Base-by-base conservation (phyloP, 2,113 vertebrate species). In the Pelecanoides urinatrix region DNA sequence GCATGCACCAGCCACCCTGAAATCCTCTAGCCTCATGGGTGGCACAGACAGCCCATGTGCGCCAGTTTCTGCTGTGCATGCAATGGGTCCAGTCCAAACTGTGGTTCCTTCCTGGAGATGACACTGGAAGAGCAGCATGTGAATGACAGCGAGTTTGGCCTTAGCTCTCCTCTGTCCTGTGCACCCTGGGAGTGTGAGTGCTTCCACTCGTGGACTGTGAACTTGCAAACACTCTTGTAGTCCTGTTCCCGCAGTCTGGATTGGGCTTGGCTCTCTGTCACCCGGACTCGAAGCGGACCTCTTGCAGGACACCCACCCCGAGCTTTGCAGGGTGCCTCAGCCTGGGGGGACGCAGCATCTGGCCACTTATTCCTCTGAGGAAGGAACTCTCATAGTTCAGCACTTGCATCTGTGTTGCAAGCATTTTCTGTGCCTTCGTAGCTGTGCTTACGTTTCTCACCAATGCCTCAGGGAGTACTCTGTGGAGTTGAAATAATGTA, bases 401-500 rank as follows among this genome's bases (percentile, higher is more conserved):
- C 70, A 42, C 78, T 95, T 61, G 73, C 66, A 65, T 92, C 86
- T 94, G 66, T 94, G 84, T 89, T 59, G 67, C 74, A 81, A 89
- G 80, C 74, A 36, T 89, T 94, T 85, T 95, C 91, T 82, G 89
- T 91, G 86, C 86, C 53, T 91, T 79, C 90, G 74, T 91, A 73
- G 74, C 89, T 92, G 84, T 82, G 91, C 86, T 95, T 97, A 96
- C 75, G 92, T 92, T 95, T 96, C 92, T 95, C 0, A 2, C 81
- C 0, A 17, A 66, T 95, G 97, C 97, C 97, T 96, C 87, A 83
- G 97, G 96, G 96, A 96, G 86, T 77, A 88, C 87, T 96, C 91
- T 90, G 84, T 82, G 91, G 89, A 97, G 96, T 94, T 97, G 97
- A 96, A 97, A 96, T 96, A 96, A 96, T 94, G 93, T 94, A 91